Conservation (phyloP, 2,797 vertebrate species). For the Aquila chrysaetos region DNA sequence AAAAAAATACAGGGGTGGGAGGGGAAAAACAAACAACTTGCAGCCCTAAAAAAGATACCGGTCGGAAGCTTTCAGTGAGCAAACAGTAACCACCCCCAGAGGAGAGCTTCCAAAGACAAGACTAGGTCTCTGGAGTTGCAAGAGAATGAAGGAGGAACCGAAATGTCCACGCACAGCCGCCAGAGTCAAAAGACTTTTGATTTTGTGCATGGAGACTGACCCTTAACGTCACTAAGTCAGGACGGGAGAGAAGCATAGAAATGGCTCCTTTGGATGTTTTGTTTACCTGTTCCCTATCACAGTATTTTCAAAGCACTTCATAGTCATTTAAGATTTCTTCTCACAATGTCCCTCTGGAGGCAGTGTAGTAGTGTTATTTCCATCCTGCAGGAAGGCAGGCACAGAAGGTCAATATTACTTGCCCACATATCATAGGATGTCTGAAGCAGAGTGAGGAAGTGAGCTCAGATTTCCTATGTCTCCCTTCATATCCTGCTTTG, state of each 20-base stretch:
- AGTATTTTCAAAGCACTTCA: neutral
- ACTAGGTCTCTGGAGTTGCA: neutral
- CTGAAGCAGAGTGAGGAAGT: neutral
- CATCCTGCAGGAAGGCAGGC: neutral
- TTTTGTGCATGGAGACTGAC: neutral
- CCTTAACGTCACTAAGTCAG: neutral
- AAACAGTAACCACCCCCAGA: neutral
- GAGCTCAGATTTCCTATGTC: neutral
- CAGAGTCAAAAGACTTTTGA: neutral
- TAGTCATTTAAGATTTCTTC: neutral
- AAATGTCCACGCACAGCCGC: neutral
- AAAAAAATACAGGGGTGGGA: rapidly evolving
- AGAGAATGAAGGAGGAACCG: neutral
- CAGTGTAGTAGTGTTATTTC: neutral
- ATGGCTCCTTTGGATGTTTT: neutral
- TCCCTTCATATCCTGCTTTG: neutral
- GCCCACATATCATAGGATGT: neutral
- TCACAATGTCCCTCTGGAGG: neutral
- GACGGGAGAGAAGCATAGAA: neutral
- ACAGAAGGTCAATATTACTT: neutral
- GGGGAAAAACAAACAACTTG: neutral
- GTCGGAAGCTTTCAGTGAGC: neutral
- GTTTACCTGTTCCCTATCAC: neutral
- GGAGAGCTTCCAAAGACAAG: neutral
- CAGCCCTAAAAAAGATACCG: neutral